A percentile compares a stretch with the other conserved stretches of the same genome.
phyloP scores from a whole-genome alignment of 23 tunicate genomes.

The Ascidia mentula region DNA sequence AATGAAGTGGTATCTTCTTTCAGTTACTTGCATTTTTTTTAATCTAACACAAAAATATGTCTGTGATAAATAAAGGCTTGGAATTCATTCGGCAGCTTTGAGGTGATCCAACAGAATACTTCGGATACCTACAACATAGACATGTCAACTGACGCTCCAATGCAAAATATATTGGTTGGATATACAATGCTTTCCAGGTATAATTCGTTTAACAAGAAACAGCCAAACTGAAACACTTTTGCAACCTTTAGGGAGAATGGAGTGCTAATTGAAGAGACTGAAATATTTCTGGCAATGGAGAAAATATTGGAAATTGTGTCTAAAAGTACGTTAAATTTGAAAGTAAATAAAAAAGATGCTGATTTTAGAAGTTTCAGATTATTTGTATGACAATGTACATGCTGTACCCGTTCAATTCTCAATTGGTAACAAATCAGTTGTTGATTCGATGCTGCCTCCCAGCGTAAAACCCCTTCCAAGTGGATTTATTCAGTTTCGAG shows the following conservation, averaged over 20 bases:
- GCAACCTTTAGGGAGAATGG: background rate
- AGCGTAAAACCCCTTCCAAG: background rate
- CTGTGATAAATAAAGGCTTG: background rate
- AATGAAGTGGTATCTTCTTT: background rate
- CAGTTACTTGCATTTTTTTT: too few species aligned
- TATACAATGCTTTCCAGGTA: background rate
- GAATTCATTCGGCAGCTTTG: background rate
- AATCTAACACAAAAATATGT: too few species aligned
- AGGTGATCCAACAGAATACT: background rate
- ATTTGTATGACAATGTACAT: background rate
- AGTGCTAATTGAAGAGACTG: background rate
- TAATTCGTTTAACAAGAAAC: background rate
- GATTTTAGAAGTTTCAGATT: background rate
- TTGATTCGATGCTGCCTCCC: background rate
- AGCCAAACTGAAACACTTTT: background rate
- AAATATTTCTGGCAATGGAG: background rate
- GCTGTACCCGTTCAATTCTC: constrained; percentile 2
- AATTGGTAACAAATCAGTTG: background rate
- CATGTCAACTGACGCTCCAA: background rate
- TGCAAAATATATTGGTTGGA: background rate
- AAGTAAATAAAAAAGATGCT: background rate
- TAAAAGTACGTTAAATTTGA: background rate
- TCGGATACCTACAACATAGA: background rate
- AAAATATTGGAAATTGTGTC: constrained; percentile 1
- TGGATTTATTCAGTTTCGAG: constrained; percentile 1